These are phyloP conservation scores for Puffinus mauretanicus DNA, from an alignment of 2,113 vertebrate species.

Conservation along the genomic window DNA sequence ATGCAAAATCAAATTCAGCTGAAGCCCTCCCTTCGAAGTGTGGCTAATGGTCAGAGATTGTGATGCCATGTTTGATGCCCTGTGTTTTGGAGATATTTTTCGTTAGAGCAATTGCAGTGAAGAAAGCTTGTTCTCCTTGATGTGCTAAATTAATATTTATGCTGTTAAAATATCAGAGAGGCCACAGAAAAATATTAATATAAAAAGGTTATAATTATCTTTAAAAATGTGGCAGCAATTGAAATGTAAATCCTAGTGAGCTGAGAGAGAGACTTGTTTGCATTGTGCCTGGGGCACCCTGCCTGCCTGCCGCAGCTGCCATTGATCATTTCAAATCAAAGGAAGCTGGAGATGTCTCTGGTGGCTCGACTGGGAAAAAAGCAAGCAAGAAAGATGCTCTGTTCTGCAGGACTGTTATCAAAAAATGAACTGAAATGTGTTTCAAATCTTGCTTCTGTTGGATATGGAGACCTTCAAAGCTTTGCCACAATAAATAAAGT, in stretches of 20 bases:
- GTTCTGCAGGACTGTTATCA: slow-evolving; percentile 66
- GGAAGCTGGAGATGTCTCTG: slow-evolving; percentile 64
- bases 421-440: slow-evolving; percentile 50
- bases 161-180: slow-evolving; percentile 75
- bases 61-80: slow-evolving; percentile 11
- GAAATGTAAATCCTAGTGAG: slow-evolving; percentile 76
- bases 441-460: slow-evolving; percentile 67
- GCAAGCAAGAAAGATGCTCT: slow-evolving; percentile 63
- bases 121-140: slow-evolving; percentile 56
- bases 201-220: slow-evolving; percentile 80
- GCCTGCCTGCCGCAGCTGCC: slow-evolving; percentile 67
- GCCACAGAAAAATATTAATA: slow-evolving; percentile 73
- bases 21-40: not conserved
- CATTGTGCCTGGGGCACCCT: slow-evolving; percentile 69
- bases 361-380: slow-evolving; percentile 40
- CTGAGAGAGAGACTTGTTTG: slow-evolving; percentile 59
- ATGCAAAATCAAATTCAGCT: not conserved
- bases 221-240: slow-evolving; percentile 73
- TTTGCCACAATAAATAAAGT: slow-evolving; percentile 68
- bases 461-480: slow-evolving; percentile 65
- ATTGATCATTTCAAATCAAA: slow-evolving; percentile 80
- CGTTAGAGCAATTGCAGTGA: not conserved
- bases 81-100: slow-evolving; percentile 21
- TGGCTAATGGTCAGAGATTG: not conserved
- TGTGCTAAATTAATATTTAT: slow-evolving; percentile 78